Base-by-base conservation (phyloP, 2,888 invertebrate species). In the Drosophila recens region DNA sequence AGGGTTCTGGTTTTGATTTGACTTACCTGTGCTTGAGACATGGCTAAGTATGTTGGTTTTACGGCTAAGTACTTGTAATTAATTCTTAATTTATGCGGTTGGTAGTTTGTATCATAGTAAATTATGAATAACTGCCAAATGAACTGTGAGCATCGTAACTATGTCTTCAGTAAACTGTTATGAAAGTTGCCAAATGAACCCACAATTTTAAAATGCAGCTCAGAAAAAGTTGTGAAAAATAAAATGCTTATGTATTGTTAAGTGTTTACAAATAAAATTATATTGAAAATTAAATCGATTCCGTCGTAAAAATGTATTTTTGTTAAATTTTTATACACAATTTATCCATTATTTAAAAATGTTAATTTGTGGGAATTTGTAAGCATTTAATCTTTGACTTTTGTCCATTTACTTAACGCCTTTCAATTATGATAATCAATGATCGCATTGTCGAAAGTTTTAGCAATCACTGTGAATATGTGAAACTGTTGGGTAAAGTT, bases 351-450 rank as follows among this genome's bases (percentile, higher is more conserved):
- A 33, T 10, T 33, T 3, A 33, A 10, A 2, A 33, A 10, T 0
- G 10, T 33, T 10, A 9, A 10, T 10, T 33, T 10, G 33, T 33
- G 33, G 8, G 0, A 33, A 33, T 33, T 33, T 33, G 4, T 38
- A 3, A 15, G n/a, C 27, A 27, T 40, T 80, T 66, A 42, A 27
- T 48, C 20, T 64, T 74, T 61, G 56, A 79, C 52, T 82, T 61
- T 63, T 27, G 48, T n/a, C 36, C 36, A 42, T 42, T 54, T 30
- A 36, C 36, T 45, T 43, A 48, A 43, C 51, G 58, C 40, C 30
- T 48, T 66, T 56, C 67, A 66, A 75, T 75, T 79, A 79, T 67
- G 71, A 78, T 68, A 66, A 79, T 82, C 79, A 75, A 69, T 71
- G 57, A 61, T 54, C 3, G n/a, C 38, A 64, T 42, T 34, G 23